These are phyloP conservation scores for Acestrorhynchus altus DNA, from an alignment of 2,797 vertebrate genomes.

Conservation along the genomic window DNA sequence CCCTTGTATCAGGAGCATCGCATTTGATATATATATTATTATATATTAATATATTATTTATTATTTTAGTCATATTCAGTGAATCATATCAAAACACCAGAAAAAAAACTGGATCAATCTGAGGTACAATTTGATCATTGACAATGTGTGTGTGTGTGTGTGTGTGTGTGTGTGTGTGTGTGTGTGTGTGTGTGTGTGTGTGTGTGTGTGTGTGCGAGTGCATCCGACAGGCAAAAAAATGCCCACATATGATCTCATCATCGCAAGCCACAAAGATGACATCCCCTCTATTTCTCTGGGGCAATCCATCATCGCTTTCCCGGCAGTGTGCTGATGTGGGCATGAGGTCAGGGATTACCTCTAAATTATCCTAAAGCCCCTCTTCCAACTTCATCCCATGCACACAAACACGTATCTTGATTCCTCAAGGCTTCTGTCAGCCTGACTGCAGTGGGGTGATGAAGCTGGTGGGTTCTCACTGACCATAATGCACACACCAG, in stretches of 20 bases:
- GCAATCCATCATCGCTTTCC: constrained; percentile 26
- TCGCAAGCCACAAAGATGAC: constrained; percentile 2
- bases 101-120: no score
- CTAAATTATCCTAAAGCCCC: constrained; percentile 34
- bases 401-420: not conserved
- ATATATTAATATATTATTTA: no score
- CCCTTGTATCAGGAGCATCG: no score
- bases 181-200: not conserved
- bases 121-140: no score
- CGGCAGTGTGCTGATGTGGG: constrained; percentile 6
- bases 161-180: no score
- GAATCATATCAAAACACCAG: no score
- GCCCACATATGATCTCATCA: constrained; percentile 36
- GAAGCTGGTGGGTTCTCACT: constrained; percentile 33
- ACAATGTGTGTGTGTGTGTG: no score
- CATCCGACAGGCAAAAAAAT: not conserved
- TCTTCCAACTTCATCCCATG: not conserved
- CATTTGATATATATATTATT: no score
- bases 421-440: constrained; percentile 34
- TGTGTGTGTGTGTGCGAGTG: not conserved
- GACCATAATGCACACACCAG: constrained; percentile 31
- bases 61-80: no score
- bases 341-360: constrained; percentile 43
- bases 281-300: constrained; percentile 4
- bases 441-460: constrained; percentile 46